Conservation (phyloP, 2,888 invertebrate genomes). For the Nemapogon koenigi region DNA sequence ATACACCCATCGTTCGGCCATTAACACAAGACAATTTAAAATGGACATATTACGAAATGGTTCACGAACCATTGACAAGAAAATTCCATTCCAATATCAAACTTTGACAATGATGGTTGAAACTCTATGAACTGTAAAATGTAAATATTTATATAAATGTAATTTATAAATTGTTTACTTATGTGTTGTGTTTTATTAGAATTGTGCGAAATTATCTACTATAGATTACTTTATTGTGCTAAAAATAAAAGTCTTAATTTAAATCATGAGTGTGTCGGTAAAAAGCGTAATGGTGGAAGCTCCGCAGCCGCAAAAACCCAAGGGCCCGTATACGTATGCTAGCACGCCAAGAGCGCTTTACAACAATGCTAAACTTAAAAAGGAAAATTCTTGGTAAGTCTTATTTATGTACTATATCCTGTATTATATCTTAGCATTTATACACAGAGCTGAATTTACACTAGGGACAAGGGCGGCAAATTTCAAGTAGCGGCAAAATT, state of each 20-base stretch:
- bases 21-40: not conserved
- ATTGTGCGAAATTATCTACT: constrained; percentile 33
- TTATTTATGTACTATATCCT: not conserved
- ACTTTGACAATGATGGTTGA: constrained; percentile 4
- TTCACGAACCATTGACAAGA: constrained; percentile 1
- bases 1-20: constrained; percentile 1
- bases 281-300: constrained; percentile 47
- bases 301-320: constrained; percentile 32
- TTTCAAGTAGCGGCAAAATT: too few species aligned
- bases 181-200: constrained; percentile 43
- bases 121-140: not conserved
- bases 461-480: too few species aligned
- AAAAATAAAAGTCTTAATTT: constrained; percentile 13
- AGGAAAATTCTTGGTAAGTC: constrained; percentile 48
- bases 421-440: too few species aligned
- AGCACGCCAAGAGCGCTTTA: constrained; percentile 68
- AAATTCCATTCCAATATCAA: constrained; percentile 1
- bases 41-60: not conserved
- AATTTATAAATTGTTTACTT: constrained; percentile 4
- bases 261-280: constrained; percentile 46
- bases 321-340: constrained; percentile 64
- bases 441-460: too few species aligned
- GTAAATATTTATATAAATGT: not conserved
- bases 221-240: constrained; percentile 11
- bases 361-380: constrained; percentile 60